phyloP scores from a whole-genome alignment of 1,140 invertebrate genomes.

The Drosophila persimilis region DNA sequence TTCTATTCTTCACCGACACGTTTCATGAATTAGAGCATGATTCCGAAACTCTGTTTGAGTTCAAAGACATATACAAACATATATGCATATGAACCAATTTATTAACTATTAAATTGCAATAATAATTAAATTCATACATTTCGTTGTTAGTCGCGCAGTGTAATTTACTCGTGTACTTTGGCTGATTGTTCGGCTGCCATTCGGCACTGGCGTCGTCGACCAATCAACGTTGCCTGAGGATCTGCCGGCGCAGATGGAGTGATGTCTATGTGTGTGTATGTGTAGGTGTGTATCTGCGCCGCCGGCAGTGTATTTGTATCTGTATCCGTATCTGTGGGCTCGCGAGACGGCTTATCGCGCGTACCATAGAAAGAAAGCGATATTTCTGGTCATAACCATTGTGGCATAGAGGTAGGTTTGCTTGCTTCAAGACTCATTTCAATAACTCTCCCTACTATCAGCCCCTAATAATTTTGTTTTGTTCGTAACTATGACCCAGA shows the following conservation, averaged over 20 bases:
- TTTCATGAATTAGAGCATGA: too few species aligned
- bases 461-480: not conserved
- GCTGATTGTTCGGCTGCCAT: constrained; percentile 57
- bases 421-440: not conserved
- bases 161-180: constrained; percentile 50
- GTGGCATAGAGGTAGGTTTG: constrained; percentile 14
- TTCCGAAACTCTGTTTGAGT: too few species aligned
- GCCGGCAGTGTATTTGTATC: not conserved
- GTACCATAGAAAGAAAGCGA: constrained; percentile 56
- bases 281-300: constrained; percentile 14
- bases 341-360: constrained; percentile 43
- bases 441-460: not conserved
- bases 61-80: too few species aligned
- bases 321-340: constrained; percentile 12
- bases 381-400: constrained; percentile 19
- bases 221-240: constrained; percentile 59
- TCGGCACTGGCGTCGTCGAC: constrained; percentile 29
- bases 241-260: not conserved
- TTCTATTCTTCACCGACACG: too few species aligned
- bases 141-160: constrained; percentile 24
- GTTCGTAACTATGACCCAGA: not conserved
- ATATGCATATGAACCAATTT: too few species aligned
- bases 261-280: constrained; percentile 4
- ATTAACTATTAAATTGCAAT: too few species aligned
- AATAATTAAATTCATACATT: too few species aligned